Evolutionary conservation across 1,140 invertebrate genomes (phyloP).

Genomic region (Drosophila aff.): DNA sequence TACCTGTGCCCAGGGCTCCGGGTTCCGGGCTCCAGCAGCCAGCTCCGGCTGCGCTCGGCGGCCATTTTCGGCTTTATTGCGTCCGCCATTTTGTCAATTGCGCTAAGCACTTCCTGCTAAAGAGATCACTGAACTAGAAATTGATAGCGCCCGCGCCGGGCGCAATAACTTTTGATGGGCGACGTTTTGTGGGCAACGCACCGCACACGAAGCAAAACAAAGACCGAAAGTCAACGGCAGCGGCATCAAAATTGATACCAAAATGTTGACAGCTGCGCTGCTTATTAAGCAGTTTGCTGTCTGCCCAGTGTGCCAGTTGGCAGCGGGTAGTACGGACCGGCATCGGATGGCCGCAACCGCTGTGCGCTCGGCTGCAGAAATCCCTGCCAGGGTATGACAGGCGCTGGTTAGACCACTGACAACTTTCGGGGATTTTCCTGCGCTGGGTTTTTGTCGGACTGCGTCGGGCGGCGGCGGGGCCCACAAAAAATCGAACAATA

Average conservation of each 20-base stretch:
- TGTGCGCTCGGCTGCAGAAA: background rate
- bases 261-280: slow-evolving; percentile 71
- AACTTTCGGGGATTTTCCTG: slow-evolving; percentile 5
- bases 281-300: slow-evolving; percentile 73
- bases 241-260: slow-evolving; percentile 43
- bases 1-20: slow-evolving; percentile 39
- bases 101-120: slow-evolving; percentile 61
- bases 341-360: too few relatives aligned
- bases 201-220: slow-evolving; percentile 13
- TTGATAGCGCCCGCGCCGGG: slow-evolving; percentile 61
- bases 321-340: slow-evolving; percentile 3
- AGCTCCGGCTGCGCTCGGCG: slow-evolving; percentile 38
- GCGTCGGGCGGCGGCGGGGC: background rate
- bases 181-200: slow-evolving; percentile 33
- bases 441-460: slow-evolving; percentile 23
- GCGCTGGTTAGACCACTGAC: slow-evolving; percentile 2
- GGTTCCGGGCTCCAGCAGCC: slow-evolving; percentile 9
- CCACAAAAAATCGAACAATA: slow-evolving; percentile 45
- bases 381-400: slow-evolving; percentile 6
- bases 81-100: slow-evolving; percentile 57
- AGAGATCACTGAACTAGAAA: slow-evolving; percentile 75
- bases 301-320: slow-evolving; percentile 7
- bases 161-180: slow-evolving; percentile 73
- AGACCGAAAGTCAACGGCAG: slow-evolving; percentile 24
- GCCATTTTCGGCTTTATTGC: slow-evolving; percentile 66